phyloP scores from a whole-genome alignment of 2,797 vertebrate genomes.

The Gymnoscopelus braueri region DNA sequence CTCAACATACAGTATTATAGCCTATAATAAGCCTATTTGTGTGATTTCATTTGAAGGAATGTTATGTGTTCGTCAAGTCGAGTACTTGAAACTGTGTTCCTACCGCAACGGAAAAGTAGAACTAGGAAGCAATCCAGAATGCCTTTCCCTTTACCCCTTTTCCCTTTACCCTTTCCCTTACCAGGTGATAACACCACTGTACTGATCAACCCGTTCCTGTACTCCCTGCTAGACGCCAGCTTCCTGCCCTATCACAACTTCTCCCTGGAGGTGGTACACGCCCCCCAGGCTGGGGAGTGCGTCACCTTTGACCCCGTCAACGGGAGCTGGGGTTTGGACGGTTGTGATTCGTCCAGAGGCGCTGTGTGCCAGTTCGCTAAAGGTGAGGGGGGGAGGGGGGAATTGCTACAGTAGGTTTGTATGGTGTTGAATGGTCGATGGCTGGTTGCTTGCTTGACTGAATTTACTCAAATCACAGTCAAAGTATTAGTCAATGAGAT shows the following conservation, averaged over 20 bases:
- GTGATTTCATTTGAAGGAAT: too few species aligned
- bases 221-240: slow-evolving; percentile 26
- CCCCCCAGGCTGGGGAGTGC: slow-evolving; percentile 58
- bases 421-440: too few species aligned
- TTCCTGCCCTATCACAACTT: slow-evolving; percentile 54
- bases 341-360: slow-evolving; percentile 65
- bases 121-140: too few species aligned
- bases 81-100: too few species aligned
- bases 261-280: slow-evolving; percentile 35
- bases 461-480: too few species aligned
- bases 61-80: too few species aligned
- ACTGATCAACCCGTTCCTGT: neutral
- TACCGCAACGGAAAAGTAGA: too few species aligned
- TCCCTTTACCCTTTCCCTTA: slow-evolving; percentile 4
- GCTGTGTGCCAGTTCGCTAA: slow-evolving; percentile 79
- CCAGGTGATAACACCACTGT: slow-evolving; percentile 48
- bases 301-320: slow-evolving; percentile 69
- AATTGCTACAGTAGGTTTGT: too few species aligned
- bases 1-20: too few species aligned
- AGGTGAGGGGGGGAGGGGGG: slow-evolving; percentile 57
- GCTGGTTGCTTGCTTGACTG: too few species aligned
- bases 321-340: slow-evolving; percentile 22
- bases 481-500: too few species aligned
- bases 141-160: slow-evolving; percentile 8
- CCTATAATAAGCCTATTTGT: too few species aligned